A percentile compares a stretch with the other conserved stretches of the same genome.
Evolutionary conservation across 1,140 invertebrate species (phyloP).

Genomic region (Chrysomallon squamiferum): DNA sequence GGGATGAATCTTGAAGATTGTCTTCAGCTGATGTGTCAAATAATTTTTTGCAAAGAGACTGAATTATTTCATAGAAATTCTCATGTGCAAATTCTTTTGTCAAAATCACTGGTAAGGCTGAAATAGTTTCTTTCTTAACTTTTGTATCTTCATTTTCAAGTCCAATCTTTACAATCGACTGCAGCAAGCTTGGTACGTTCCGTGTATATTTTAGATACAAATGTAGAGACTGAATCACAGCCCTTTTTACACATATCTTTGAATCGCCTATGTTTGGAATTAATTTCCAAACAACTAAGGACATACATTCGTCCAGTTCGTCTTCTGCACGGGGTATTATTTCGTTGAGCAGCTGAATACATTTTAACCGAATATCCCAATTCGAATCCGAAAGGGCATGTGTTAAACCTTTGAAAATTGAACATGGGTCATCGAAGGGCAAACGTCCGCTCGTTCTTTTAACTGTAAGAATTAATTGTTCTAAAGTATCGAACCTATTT

Average conservation of each 20-base stretch:
- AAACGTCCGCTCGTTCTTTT: conserved; percentile 57
- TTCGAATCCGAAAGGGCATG: conserved; percentile 51
- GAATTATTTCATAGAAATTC: conserved; percentile 56
- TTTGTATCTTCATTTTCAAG: conserved; percentile 55
- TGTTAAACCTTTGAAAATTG: conserved; percentile 57
- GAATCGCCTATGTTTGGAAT: conserved; percentile 59
- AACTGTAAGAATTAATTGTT: conserved; percentile 54
- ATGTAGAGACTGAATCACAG: conserved; percentile 59
- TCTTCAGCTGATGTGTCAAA: conserved; percentile 52
- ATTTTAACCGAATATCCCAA: conserved; percentile 61
- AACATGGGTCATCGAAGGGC: conserved; percentile 54
- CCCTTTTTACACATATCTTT: conserved; percentile 56
- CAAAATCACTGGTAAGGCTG: conserved; percentile 60
- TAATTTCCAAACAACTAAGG: conserved; percentile 53
- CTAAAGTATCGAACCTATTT: conserved; percentile 55
- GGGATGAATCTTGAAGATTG: conserved; percentile 49
- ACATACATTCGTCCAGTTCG: conserved; percentile 59
- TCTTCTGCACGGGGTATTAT: conserved; percentile 58
- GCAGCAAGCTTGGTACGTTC: conserved; percentile 47
- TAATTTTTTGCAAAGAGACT: conserved; percentile 57
- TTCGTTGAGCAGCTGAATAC: conserved; percentile 58
- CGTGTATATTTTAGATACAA: conserved; percentile 60
- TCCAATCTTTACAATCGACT: conserved; percentile 54
- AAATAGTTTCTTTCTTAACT: conserved; percentile 55
- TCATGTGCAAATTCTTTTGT: conserved; percentile 58